Percentiles rank a stretch among this genome's conserved stretches.
Evolutionary conservation across 2,797 vertebrate genomes (phyloP).

Genomic region (Mus caroli): DNA sequence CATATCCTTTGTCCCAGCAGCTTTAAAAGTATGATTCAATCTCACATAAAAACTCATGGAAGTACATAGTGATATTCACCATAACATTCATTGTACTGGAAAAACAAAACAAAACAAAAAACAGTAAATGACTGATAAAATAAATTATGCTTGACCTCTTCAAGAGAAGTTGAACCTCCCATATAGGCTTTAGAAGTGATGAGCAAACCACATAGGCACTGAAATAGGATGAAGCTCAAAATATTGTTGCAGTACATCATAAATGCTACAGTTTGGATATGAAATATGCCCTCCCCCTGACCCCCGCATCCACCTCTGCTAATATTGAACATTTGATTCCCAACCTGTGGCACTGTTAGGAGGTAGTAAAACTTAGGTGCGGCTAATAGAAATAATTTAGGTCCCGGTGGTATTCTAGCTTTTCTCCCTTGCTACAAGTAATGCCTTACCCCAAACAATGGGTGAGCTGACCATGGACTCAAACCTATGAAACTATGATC

Average conservation of each 20-base stretch:
- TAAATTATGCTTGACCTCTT: constrained; percentile 8
- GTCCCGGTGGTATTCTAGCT: neutral
- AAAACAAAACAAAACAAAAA: neutral
- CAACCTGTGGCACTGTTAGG: neutral
- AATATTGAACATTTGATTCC: neutral
- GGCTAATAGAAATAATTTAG: neutral
- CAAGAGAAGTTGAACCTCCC: neutral
- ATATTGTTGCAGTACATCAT: neutral
- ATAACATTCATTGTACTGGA: neutral
- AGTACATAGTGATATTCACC: neutral
- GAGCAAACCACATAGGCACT: neutral
- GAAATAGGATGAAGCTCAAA: constrained; percentile 22
- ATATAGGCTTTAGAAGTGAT: constrained; percentile 27
- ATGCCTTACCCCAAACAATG: neutral
- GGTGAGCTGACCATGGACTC: neutral
- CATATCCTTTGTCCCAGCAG: neutral
- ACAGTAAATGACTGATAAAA: neutral
- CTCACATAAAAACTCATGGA: constrained; percentile 16
- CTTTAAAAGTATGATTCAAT: constrained; percentile 1
- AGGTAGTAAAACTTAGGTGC: neutral
- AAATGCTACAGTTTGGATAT: neutral
- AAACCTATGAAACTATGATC: neutral
- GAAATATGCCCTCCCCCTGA: no score
- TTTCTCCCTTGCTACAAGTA: neutral
- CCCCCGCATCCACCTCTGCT: no score